Base-by-base conservation (phyloP, 2,797 vertebrate genomes). In the Petrocephalus sullivani region DNA sequence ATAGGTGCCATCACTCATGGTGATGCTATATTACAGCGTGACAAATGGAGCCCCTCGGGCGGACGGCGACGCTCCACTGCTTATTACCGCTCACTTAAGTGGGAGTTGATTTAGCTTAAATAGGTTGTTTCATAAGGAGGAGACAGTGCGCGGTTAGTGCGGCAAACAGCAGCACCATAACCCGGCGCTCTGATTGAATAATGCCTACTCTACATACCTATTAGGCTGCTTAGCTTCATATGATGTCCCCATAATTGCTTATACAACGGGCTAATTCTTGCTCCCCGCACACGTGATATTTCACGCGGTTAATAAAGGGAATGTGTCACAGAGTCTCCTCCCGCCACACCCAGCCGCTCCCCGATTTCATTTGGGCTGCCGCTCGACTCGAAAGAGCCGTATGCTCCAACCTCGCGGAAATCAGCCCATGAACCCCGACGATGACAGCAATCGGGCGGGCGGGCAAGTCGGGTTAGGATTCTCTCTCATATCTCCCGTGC, bases 41-140 rank as follows among this genome's bases (percentile, higher is more conserved):
- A 98, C 95, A 97, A 97, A 98, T 97, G 96, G 96, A 91, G 94
- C 96, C 97, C 97, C 95, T 95, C 96, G 96, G 97, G 96, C 95
- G 94, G 95, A 92, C 90, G 92, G 94, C 95, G 94, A 95, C 95
- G 93, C 93, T 94, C 90, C 91, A 94, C 93, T 95, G 96, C 96
- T 98, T 97, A 97, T 97, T 97, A 97, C 95, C 92, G 94, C 93
- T 93, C 96, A 97, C 96, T 98, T 98, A 97, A 98, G 96, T 96
- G 97, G 96, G 95, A 97, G 96, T 95, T 97, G 97, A 97, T 98
- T 97, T 97, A 96, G 96, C 96, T 97, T 97, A 96, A 97, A 97
- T 96, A 96, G 96, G 96, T 96, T 97, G 97, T 97, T 98, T 96
- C 96, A 96, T 95, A 96, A 94, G 96, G 96, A 95, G 94, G 94